A percentile compares a stretch with the other conserved stretches of the same genome.
Conservation (phyloP, 2,113 vertebrate species). For the Pygoscelis antarcticus region DNA sequence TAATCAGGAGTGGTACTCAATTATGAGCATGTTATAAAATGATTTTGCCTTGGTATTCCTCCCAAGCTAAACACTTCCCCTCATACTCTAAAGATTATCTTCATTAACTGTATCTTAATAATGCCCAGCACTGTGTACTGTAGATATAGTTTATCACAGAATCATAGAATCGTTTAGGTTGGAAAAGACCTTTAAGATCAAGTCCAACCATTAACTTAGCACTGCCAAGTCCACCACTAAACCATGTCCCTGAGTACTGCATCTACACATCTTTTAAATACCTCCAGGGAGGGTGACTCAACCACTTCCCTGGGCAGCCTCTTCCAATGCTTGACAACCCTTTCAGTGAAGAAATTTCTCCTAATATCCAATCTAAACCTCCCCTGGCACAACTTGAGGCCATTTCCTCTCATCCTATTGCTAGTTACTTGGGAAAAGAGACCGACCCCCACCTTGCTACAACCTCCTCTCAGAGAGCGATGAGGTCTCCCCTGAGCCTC, state of each 20-base stretch:
- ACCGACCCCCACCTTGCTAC: too few relatives aligned
- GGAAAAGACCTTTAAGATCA: not conserved
- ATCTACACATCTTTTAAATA: not conserved
- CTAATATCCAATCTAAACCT: too few relatives aligned
- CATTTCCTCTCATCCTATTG: too few relatives aligned
- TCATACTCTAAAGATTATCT: not conserved
- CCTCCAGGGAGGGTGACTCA: not conserved
- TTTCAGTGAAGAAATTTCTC: too few relatives aligned
- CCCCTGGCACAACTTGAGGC: too few relatives aligned
- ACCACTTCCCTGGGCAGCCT: not conserved
- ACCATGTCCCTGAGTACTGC: not conserved
- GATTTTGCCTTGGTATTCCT: not conserved
- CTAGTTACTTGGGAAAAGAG: too few relatives aligned
- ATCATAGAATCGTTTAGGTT: not conserved
- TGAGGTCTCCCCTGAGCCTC: too few relatives aligned
- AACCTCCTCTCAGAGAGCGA: too few relatives aligned
- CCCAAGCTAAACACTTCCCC: not conserved
- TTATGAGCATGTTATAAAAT: not conserved
- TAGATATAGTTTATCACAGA: not conserved
- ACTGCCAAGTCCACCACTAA: not conserved
- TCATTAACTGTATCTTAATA: not conserved
- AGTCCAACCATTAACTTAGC: not conserved
- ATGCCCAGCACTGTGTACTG: not conserved
- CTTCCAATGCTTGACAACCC: not conserved
- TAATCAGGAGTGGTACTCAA: not conserved